Conservation (phyloP, 2,888 invertebrate genomes). For the Megaustenia siamemsis region DNA sequence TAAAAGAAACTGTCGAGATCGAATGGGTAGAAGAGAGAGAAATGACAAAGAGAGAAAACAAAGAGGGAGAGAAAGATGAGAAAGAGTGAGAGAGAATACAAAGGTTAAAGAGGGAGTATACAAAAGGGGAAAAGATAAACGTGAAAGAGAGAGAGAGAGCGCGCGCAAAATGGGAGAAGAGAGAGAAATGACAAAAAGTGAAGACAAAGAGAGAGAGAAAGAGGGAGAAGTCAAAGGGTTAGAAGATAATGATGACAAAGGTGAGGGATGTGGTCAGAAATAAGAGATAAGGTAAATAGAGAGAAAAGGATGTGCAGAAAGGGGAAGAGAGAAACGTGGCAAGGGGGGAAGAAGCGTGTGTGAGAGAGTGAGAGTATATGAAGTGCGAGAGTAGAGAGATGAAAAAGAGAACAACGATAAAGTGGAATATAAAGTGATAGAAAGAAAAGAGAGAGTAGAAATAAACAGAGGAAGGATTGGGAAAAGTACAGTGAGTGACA, state of each 20-base stretch:
- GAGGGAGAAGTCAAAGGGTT: no score
- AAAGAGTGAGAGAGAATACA: slow-evolving; percentile 14
- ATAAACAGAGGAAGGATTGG: no score
- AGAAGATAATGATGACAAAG: not conserved
- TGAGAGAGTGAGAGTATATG: no score
- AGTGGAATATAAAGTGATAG: not conserved
- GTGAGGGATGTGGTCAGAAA: not conserved
- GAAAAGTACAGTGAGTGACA: no score
- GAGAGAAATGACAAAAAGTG: slow-evolving; percentile 37
- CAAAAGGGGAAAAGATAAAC: no score
- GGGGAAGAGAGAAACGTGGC: not conserved
- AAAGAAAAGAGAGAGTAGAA: not conserved
- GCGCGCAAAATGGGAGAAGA: slow-evolving; percentile 8
- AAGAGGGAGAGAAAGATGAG: not conserved
- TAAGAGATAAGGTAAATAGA: not conserved
- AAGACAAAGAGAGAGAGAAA: slow-evolving; percentile 22
- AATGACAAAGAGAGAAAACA: not conserved
- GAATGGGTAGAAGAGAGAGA: not conserved
- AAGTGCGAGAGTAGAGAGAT: no score
- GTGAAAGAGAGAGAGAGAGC: no score
- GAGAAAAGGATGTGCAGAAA: no score
- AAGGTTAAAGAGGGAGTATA: not conserved
- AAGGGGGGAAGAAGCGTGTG: no score
- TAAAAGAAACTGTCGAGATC: no score
- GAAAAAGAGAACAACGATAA: not conserved